Evolutionary conservation across 2,888 invertebrate genomes (phyloP).

Genomic region (Hydriomena furcata): DNA sequence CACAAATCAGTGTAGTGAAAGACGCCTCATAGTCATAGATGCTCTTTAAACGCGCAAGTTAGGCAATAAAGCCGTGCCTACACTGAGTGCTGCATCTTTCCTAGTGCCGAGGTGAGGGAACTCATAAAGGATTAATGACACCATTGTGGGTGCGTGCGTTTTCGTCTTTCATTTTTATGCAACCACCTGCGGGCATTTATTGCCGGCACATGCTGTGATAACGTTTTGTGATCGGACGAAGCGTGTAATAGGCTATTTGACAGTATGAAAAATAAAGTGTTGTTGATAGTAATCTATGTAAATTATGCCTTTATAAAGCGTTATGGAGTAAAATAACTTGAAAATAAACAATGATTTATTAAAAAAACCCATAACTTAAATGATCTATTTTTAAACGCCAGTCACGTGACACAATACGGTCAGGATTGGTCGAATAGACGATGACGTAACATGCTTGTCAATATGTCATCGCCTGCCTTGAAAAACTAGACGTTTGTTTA

Average conservation of each 20-base stretch:
- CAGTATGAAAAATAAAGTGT: too few relatives aligned
- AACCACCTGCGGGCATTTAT: constrained; percentile 52
- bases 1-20: background rate
- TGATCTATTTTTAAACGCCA: too few relatives aligned
- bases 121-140: constrained; percentile 80
- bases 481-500: too few relatives aligned
- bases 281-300: too few relatives aligned
- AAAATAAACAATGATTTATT: too few relatives aligned
- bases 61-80: background rate
- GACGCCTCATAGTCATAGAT: background rate
- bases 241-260: constrained; percentile 16
- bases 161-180: constrained; percentile 60
- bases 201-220: constrained; percentile 10
- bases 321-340: too few relatives aligned
- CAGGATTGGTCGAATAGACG: too few relatives aligned
- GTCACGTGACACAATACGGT: too few relatives aligned
- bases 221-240: constrained; percentile 11
- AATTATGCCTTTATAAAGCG: too few relatives aligned
- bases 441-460: too few relatives aligned
- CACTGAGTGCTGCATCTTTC: constrained; percentile 12
- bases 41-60: background rate
- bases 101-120: constrained; percentile 62
- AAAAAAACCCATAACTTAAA: too few relatives aligned
- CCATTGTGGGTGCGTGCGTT: constrained; percentile 65
- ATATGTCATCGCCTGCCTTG: too few relatives aligned